Evolutionary conservation across 2,888 invertebrate species (phyloP).

Genomic region (Rapana venosa): DNA sequence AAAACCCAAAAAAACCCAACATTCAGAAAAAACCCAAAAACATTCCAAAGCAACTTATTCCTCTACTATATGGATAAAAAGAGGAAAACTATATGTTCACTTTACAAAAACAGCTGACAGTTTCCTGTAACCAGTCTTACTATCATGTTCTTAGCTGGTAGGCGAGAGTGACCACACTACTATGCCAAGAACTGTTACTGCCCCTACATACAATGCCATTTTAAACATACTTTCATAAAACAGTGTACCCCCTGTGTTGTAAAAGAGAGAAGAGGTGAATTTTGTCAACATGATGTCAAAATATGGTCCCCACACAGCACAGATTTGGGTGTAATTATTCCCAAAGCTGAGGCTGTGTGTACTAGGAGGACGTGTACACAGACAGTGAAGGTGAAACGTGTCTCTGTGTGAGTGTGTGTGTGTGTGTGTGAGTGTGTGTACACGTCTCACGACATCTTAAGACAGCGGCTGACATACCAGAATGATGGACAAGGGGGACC

Average conservation of each 20-base stretch:
- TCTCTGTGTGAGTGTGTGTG: slow-evolving; percentile 7
- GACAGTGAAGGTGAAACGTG: slow-evolving; percentile 10
- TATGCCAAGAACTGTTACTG: too few relatives aligned
- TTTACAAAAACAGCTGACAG: too few relatives aligned
- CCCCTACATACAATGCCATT: too few relatives aligned
- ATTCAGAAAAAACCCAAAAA: too few relatives aligned
- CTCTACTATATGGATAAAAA: too few relatives aligned
- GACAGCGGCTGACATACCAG: slow-evolving; percentile 4
- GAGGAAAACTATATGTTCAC: too few relatives aligned
- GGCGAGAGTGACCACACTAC: not conserved
- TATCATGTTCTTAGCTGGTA: not conserved
- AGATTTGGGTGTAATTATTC: not conserved
- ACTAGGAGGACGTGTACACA: not conserved
- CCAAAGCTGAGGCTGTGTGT: not conserved
- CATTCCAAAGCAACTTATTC: too few relatives aligned
- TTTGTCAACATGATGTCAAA: slow-evolving; percentile 12
- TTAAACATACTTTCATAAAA: too few relatives aligned
- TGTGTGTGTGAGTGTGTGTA: slow-evolving; percentile 12
- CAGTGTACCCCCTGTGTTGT: not conserved
- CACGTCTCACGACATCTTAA: not conserved
- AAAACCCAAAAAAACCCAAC: too few relatives aligned
- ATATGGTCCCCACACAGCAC: not conserved
- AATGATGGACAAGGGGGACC: not conserved
- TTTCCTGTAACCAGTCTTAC: too few relatives aligned
- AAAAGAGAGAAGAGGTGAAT: slow-evolving; percentile 5